These are phyloP conservation scores for Pluvianellus socialis DNA, from an alignment of 2,113 vertebrate genomes.

Conservation along the genomic window DNA sequence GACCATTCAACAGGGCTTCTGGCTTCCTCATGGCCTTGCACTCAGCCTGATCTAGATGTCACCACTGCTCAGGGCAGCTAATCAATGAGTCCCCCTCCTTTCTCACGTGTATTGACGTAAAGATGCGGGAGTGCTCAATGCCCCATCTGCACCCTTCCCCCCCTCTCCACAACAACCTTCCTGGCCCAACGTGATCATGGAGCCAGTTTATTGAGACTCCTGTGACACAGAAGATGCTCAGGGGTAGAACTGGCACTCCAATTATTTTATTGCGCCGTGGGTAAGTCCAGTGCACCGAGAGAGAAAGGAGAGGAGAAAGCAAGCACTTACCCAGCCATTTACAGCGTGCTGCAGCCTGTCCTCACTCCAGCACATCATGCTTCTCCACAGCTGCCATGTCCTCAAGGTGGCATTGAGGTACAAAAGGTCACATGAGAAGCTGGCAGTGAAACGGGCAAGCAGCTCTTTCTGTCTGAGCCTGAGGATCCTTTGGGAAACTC, in stretches of 20 bases:
- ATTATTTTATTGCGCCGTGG: neutral
- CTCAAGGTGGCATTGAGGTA: neutral
- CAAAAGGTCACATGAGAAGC: neutral
- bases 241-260: neutral
- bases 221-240: neutral
- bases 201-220: neutral
- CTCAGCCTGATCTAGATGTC: neutral
- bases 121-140: neutral
- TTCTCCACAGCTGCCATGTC: neutral
- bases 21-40: neutral
- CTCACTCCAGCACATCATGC: neutral
- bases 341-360: neutral
- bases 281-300: rapidly evolving
- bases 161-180: neutral
- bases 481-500: neutral
- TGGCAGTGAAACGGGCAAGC: neutral
- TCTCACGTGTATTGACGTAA: neutral
- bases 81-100: rapidly evolving
- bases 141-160: neutral
- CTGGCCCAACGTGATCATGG: rapidly evolving
- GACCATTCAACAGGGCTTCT: neutral
- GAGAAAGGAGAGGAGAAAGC: neutral
- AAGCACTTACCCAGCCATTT: neutral
- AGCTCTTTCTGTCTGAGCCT: neutral
- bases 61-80: neutral